Percentiles rank a stretch among this genome's conserved stretches.
These are phyloP conservation scores for Caracal caracal DNA, from an alignment of 2,113 vertebrate genomes.

Conservation along the genomic window DNA sequence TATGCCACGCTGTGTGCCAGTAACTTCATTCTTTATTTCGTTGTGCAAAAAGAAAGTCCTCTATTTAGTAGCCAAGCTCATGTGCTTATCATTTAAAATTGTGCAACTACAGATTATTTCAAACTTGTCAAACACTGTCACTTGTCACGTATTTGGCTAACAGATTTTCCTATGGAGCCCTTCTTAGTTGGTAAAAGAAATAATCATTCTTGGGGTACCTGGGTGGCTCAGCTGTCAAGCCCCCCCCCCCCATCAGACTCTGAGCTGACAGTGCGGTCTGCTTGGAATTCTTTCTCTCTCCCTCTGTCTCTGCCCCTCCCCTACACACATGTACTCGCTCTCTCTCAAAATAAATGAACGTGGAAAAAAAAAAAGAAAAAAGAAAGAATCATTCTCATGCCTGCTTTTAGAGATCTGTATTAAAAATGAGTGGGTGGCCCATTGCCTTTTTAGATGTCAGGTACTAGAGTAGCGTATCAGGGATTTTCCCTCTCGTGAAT, in stretches of 20 bases:
- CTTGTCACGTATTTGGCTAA: neutral
- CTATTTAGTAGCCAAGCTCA: neutral
- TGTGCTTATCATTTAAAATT: neutral
- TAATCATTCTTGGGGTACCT: neutral
- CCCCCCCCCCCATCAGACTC: too few relatives aligned
- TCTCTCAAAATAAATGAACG: too few relatives aligned
- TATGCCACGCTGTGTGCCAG: neutral
- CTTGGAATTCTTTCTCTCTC: too few relatives aligned
- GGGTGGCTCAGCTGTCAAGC: too few relatives aligned
- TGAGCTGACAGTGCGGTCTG: too few relatives aligned
- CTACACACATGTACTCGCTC: too few relatives aligned
- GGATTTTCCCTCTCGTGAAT: neutral
- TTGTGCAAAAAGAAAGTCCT: neutral
- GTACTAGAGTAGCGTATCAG: neutral
- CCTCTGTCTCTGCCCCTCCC: too few relatives aligned
- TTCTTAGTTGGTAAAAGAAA: conserved; percentile 10
- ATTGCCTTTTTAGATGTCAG: neutral
- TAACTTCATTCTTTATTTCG: neutral
- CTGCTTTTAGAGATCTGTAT: neutral
- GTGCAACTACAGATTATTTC: neutral
- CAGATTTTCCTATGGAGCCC: neutral
- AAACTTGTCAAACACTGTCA: neutral
- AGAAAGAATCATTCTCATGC: neutral
- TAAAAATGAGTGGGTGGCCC: neutral
- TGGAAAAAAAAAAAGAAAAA: neutral